Evolutionary conservation across 2,888 invertebrate genomes (phyloP), one percentile per base, ranked within the genome.

Genomic region (Scelioninae gen. 2): DNA sequence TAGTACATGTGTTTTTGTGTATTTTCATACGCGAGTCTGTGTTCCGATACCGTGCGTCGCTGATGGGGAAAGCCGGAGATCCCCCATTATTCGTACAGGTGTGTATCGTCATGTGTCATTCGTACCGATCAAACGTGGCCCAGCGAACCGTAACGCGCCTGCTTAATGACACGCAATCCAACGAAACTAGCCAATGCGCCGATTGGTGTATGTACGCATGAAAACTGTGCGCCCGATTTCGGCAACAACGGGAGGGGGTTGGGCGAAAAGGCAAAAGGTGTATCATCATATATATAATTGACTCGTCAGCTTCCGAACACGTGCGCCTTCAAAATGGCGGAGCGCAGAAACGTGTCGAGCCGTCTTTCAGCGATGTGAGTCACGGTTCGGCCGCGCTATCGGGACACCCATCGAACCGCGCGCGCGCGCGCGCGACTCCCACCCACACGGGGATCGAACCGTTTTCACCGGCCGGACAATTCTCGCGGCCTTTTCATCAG

Each of bases 401-500:
- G 58, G 57, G 39, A n/a, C n/a, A n/a, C 39, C 18, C 39, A 63
- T 63, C 52, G 68, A 74, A 71, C 74, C 71, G 37, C 10, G 28
- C 35, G 58, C 35, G 50, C 11, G 53, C 43, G 74, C 63, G 58
- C 33, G 35, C 57, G 52, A 39, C 73, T 74, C 52, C 71, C 65
- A 78, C 84, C 84, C 83, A 84, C 84, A 76, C 77, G 33, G 53
- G 35, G 60, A 65, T 53, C 55, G 48, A n/a, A n/a, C n/a, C n/a
- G n/a, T n/a, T 31, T 45, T 60, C 25, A 71, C 69, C 53, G 78
- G 74, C 80, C 84, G 84, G 81, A 84, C 84, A 84, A 84, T 84
- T n/a, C n/a, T n/a, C 82, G 80, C 82, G 83, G 84, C 84, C 84
- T 83, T 84, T 84, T 84, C 81, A 84, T 84, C 79, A 77, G 74